Percentiles rank a stretch among this genome's conserved stretches.
Evolutionary conservation across 92 coral and sea anemone species (phyloP).

Genomic region (Palythoa caribaeorum): DNA sequence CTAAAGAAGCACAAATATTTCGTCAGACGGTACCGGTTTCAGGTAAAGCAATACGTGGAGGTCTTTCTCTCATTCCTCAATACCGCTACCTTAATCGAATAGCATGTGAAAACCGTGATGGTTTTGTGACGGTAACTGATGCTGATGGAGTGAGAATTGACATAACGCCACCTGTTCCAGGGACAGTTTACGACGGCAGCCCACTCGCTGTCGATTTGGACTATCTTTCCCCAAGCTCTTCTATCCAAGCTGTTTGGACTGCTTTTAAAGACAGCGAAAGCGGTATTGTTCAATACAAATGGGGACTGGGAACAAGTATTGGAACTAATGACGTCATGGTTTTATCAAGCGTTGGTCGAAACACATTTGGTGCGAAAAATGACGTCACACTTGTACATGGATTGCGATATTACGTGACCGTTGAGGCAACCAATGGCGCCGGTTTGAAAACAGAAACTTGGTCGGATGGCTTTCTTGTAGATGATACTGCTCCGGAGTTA

Average conservation of each 20-base stretch:
- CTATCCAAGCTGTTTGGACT: conserved; percentile 71
- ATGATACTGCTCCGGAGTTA: conserved; percentile 75
- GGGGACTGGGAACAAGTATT: conserved; percentile 87
- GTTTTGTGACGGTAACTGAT: conserved; percentile 64
- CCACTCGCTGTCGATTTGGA: conserved; percentile 51
- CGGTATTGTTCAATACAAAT: conserved; percentile 79
- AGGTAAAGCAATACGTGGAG: conserved; percentile 62
- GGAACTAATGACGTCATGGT: conserved; percentile 72
- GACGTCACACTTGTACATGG: conserved; percentile 62
- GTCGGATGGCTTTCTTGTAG: conserved; percentile 92
- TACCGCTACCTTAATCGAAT: conserved; percentile 78
- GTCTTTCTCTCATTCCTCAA: conserved; percentile 79
- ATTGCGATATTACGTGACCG: conserved; percentile 80
- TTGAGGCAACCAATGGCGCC: conserved; percentile 82
- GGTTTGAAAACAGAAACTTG: conserved; percentile 80
- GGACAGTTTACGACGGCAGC: conserved; percentile 64
- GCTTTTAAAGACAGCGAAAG: conserved; percentile 81
- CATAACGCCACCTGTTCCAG: conserved; percentile 76
- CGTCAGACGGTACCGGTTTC: conserved; percentile 51
- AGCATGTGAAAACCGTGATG: conserved; percentile 81
- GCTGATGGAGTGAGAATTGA: conserved; percentile 89
- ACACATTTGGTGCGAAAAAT: conserved; percentile 47
- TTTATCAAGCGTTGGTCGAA: conserved; percentile 69
- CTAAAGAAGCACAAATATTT: conserved; percentile 65
- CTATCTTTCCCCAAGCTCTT: conserved; percentile 58